Evolutionary conservation across 2,888 invertebrate species (phyloP), one percentile per base, ranked within the genome.

Genomic region (Agriotes lineatus): DNA sequence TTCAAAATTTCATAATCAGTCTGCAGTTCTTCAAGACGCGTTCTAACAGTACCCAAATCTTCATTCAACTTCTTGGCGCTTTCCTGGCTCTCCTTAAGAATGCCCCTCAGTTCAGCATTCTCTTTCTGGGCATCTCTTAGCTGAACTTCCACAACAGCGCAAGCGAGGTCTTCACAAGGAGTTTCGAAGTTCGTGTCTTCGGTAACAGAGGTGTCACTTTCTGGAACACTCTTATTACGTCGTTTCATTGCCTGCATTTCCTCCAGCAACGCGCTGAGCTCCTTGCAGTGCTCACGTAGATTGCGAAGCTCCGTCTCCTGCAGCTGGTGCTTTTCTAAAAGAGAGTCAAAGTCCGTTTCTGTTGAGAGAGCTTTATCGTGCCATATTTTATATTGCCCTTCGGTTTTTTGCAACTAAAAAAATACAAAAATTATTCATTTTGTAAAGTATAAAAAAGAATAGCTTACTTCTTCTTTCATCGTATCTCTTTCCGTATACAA

Each of bases 401-500:
- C 83, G 0, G 84, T 78, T 69, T 82, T 84, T 72, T 82, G 81
- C 2, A 85, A 74, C 74, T 86, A 80, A 42, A 85, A 82, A n/a
- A 39, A 14, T 2, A n/a, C 7, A 35, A 35, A n/a, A 25, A 25
- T 25, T 25, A n/a, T n/a, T 25, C 7, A 25, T 25, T 25, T 25
- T 35, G n/a, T n/a, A 35, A 10, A 35, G 2, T 35, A n/a, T n/a
- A n/a, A n/a, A n/a, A n/a, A n/a, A n/a, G n/a, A n/a, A n/a, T n/a
- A n/a, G n/a, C n/a, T n/a, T 76, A 82, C 82, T 71, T 82, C 87
- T 56, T 85, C 80, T 57, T 82, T 85, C 50, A 86, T 83, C 1
- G 77, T 74, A 62, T 89, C 87, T 58, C 87, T 86, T 42, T 89
- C 88, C 61, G 85, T 84, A 58, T 84, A 83, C 0, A 87, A 78